Evolutionary conservation across 2,888 invertebrate genomes (phyloP).

Genomic region (Syrista parreyssii): DNA sequence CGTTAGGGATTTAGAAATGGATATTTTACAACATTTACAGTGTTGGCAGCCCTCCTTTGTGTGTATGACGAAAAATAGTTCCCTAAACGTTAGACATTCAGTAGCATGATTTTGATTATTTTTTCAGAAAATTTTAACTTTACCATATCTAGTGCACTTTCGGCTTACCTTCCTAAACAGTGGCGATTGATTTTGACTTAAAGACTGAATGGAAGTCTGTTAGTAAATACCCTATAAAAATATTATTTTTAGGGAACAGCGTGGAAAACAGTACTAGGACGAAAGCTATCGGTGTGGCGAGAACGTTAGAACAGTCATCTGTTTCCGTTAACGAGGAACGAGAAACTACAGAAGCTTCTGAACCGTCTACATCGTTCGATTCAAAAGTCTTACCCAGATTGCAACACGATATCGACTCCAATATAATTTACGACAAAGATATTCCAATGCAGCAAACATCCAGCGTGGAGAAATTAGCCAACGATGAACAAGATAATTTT

Average conservation of each 20-base stretch:
- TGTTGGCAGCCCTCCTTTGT: not conserved
- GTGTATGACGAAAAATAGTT: not conserved
- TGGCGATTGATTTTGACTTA: not conserved
- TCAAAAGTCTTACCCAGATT: slow-evolving; percentile 6
- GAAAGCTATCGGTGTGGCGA: not conserved
- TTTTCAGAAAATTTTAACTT: not conserved
- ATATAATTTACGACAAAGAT: slow-evolving; percentile 24
- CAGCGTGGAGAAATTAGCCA: slow-evolving; percentile 37
- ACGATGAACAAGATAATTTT: slow-evolving; percentile 21
- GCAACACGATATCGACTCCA: not conserved
- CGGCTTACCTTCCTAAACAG: not conserved
- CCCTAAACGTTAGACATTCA: not conserved
- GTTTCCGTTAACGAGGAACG: not conserved
- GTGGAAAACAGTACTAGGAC: not conserved
- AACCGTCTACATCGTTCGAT: not conserved
- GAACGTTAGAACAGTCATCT: not conserved
- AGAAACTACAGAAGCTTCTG: not conserved
- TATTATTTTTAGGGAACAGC: not conserved
- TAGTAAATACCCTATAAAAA: not conserved
- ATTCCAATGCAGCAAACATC: slow-evolving; percentile 43
- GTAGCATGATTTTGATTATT: not conserved
- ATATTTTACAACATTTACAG: not conserved
- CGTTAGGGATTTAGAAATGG: not conserved
- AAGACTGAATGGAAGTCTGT: not conserved
- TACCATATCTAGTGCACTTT: not conserved